Evolutionary conservation across 1,140 invertebrate species (phyloP).

Genomic region (Drosophila chauvacae): DNA sequence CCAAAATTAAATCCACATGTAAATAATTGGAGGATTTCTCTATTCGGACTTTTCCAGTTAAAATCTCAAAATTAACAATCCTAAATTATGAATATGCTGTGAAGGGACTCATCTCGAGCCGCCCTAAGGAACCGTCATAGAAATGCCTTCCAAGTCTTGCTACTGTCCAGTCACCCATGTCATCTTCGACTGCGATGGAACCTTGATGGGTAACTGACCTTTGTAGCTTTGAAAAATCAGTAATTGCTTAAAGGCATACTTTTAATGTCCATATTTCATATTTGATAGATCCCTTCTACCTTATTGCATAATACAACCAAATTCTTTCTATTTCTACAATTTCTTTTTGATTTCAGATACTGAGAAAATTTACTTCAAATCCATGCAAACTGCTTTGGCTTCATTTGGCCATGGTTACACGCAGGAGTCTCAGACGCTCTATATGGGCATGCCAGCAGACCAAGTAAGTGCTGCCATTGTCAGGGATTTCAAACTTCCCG

Average conservation of each 20-base stretch:
- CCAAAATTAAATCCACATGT: neutral
- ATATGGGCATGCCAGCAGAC: slow-evolving; percentile 16
- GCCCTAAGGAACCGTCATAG: neutral
- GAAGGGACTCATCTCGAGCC: neutral
- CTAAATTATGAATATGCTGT: slow-evolving; percentile 16
- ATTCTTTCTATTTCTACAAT: neutral
- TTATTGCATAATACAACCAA: neutral
- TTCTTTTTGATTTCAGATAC: slow-evolving; percentile 27
- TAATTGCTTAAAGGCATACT: neutral
- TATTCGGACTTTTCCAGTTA: neutral
- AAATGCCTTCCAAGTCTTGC: neutral
- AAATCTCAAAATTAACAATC: neutral
- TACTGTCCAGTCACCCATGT: slow-evolving; percentile 43
- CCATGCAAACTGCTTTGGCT: neutral
- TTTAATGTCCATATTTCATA: neutral
- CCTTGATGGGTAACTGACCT: slow-evolving; percentile 45
- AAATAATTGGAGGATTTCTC: too few species aligned
- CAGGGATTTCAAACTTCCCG: slow-evolving; percentile 20
- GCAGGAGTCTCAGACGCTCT: slow-evolving; percentile 7
- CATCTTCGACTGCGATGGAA: slow-evolving; percentile 69
- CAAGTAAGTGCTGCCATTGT: neutral
- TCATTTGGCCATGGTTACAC: slow-evolving; percentile 27
- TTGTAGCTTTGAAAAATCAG: neutral
- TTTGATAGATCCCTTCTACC: neutral
- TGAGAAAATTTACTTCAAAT: slow-evolving; percentile 23